Base-by-base conservation (phyloP, 1,140 invertebrate species). In the Hyposmocoma kahamanoa region DNA sequence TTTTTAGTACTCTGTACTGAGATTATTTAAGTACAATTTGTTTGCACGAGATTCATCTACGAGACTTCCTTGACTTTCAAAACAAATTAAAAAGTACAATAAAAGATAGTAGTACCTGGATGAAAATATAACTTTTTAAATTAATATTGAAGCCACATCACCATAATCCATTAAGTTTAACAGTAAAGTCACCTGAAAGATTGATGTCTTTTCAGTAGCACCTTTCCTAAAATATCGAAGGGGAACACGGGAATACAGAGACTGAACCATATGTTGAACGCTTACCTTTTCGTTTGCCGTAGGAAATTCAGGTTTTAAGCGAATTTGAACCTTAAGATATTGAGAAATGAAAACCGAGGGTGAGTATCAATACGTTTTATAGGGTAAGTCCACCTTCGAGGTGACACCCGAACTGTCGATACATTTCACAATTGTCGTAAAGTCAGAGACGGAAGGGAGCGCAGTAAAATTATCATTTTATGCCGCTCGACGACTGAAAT, bases 391-490 rank as follows among this genome's bases (percentile, higher is more conserved):
- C 65, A 74, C 67, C 66, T 70, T 53, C 50, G 49, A 82, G 78
- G 72, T 84, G 80, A 80, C 74, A 75, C 67, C 67, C 65, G 65
- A 83, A 76, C 68, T 83, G 81, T 84, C 81, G 79, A 84, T 84
- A 84, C 79, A 84, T 84, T 84, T 84, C 77, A 83, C 77, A 84
- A 83, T 84, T 84, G 79, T 84, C 81, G 79, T 84, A 84, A 84
- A 84, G 64, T 56, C 61, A 63, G 66, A 83, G 77, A 76, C 77
- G 81, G 81, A 84, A 84, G 81, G 79, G 75, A 78, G 59, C 66
- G 75, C 77, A 73, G 72, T 84, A 84, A 84, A 84, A 84, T 84
- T 83, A 84, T 84, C 75, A 84, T 84, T 84, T 84, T 84, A 84
- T 80, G 77, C 73, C 81, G 77, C 83, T 81, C 79, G 75, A 79